Percentiles rank a stretch among this genome's conserved stretches.
Evolutionary conservation across 2,888 invertebrate species (phyloP).

Genomic region (Synergus gifuensis): DNA sequence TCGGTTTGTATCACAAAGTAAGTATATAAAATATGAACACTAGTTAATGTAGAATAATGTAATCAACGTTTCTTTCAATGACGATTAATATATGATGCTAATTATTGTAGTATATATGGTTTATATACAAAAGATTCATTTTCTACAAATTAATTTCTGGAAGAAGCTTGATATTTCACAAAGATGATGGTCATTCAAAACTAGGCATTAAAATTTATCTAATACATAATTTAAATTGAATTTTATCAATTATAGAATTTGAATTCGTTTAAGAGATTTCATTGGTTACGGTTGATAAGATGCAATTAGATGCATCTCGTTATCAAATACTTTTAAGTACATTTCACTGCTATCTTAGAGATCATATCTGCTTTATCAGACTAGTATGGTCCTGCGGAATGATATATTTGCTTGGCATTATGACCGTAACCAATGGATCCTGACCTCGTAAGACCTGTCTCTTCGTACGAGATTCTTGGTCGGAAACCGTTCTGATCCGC

Average conservation of each 20-base stretch:
- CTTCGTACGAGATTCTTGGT: slow-evolving; percentile 84
- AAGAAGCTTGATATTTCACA: neutral
- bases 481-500: slow-evolving; percentile 85
- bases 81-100: neutral
- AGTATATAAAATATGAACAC: neutral
- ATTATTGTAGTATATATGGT: neutral
- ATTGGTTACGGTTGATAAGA: neutral
- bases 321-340: neutral
- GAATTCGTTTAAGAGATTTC: neutral
- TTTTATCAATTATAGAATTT: neutral
- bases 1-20: neutral
- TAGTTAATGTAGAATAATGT: neutral
- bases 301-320: neutral
- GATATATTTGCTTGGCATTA: slow-evolving; percentile 34
- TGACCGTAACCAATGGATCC: slow-evolving; percentile 44
- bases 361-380: slow-evolving; percentile 17
- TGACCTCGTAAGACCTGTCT: slow-evolving; percentile 65
- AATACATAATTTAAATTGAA: neutral
- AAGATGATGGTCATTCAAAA: neutral
- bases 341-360: neutral
- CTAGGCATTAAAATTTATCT: neutral
- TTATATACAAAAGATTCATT: neutral
- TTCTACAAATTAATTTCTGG: neutral
- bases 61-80: neutral
- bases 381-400: slow-evolving; percentile 49